Base-by-base conservation (phyloP, 1,140 invertebrate species). In the Cotesia typhae region DNA sequence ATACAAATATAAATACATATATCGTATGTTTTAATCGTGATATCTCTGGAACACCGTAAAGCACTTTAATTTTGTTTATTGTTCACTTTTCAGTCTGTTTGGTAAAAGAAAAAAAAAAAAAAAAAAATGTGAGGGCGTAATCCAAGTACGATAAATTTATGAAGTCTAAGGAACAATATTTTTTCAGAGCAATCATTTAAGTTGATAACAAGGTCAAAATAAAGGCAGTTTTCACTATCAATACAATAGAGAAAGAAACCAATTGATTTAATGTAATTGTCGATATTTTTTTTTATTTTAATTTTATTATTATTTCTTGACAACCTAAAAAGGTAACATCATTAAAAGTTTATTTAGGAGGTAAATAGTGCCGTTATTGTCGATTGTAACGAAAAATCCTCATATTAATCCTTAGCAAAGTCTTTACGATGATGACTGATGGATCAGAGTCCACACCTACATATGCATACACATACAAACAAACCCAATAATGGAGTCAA, bases 31-130 rank as follows among this genome's bases (percentile, higher is more conserved):
- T 79, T 79, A 79, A 79, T 80, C 72, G 64, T 67, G 72, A 79
- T 80, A 72, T 74, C 28, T 12, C 17, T 37, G 28, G 68, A 77
- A 81, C 81, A 80, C 63, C 75, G 74, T 70, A 79, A 60, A 64
- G 77, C 78, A 83, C 80, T 84, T 74, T 63, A 77, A 78, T 80
- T 79, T 78, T 79, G 81, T 80, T 77, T 53, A 74, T 51, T 77
- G 47, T 67, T 66, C 52, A 67, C 71, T 74, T 60, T 68, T 55
- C 4, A 55, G 53, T 47, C 10, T 7, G 41, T 47, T 47, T 10
- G 41, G 6, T 9, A 7, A 47, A 47, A 47, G 7, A 47, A 7
- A 47, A 47, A 60, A 14, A 14, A 14, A 14, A 14, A 14, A 14
- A 7, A 47, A 60, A 36, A 55, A 53, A 61, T 17, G 53, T 14